A percentile compares a stretch with the other conserved stretches of the same genome.
phyloP scores from a whole-genome alignment of 2,113 vertebrate species.

The Tachycineta bicolor region DNA sequence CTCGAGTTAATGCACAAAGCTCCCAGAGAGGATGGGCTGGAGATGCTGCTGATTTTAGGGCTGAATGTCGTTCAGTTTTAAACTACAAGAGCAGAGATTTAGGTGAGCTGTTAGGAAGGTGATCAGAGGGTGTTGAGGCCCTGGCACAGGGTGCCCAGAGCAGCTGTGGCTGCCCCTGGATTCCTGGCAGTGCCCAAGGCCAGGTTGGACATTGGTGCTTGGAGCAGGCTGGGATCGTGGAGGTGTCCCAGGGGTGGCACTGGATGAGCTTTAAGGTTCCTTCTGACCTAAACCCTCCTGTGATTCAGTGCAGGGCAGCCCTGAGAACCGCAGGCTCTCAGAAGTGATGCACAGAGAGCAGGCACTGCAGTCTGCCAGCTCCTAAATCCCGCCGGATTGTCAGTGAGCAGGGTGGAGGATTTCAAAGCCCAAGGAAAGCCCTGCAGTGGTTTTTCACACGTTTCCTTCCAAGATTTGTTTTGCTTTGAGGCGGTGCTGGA shows the following conservation, averaged over 20 bases:
- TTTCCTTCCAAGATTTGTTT: background rate
- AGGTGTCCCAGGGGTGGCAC: background rate
- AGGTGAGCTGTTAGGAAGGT: background rate
- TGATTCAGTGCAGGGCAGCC: too few species aligned
- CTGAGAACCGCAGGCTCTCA: background rate
- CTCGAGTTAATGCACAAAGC: background rate
- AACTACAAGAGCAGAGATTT: background rate
- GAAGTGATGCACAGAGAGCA: background rate
- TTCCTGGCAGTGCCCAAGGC: background rate
- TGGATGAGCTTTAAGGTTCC: background rate
- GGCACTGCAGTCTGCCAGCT: background rate
- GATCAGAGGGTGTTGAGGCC: background rate
- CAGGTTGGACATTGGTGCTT: accelerated
- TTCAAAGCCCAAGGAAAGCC: background rate
- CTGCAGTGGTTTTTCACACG: accelerated
- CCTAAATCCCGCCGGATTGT: background rate
- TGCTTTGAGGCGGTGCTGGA: background rate
- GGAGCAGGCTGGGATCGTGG: accelerated
- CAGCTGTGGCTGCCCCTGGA: background rate
- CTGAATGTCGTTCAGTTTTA: background rate
- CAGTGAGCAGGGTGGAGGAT: background rate
- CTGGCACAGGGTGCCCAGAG: background rate
- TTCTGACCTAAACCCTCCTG: background rate
- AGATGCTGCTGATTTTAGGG: background rate
- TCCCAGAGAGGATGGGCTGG: accelerated